Base-by-base conservation (phyloP, 2,797 vertebrate species). In the Numenius phaeopus region DNA sequence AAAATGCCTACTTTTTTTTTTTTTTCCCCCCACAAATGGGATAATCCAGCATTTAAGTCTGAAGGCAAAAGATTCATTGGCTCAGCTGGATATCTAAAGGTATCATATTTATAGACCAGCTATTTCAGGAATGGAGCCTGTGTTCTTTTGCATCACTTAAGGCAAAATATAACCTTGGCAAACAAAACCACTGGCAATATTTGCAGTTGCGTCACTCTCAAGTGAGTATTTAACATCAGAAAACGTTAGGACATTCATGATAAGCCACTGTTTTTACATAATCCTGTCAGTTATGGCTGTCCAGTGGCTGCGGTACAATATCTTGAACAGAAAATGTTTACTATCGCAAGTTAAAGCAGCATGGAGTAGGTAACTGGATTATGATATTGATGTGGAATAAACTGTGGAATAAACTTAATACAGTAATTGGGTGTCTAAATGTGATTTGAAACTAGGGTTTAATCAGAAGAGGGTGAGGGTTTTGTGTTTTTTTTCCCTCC, bases 81-180 rank as follows among this genome's bases (percentile, higher is more conserved):
- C 92, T 93, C 83, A 87, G 91, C 91, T 95, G 94, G 85, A 46
- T 96, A 95, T 90, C 93, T 93, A 95, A 97, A 97, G 95, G 96
- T 97, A 89, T 92, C 84, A 19, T 96, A 97, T 97, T 97, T 97
- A 97, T 97, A 97, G 97, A 95, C 87, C 59, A 84, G 83, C 95
- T 97, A 97, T 97, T 97, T 97, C 93, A 96, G 95, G 97, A 96
- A 77, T 67, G 78, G 90, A 96, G 93, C 76, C 94, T 94, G 61
- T 91, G 95, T 96, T 96, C 94, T 97, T 95, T 93, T 97, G 91
- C 95, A 96, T 96, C 91, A 94, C 96, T 96, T 96, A 94, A 92
- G 95, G 95, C 95, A 94, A 96, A 97, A 95, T 94, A 89, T 95
- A 97, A 97, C 97, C 97, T 96, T 97, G 95, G 93, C 92, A 95